These are phyloP conservation scores for Scaptomyza graminum DNA, from an alignment of 1,140 invertebrate genomes.

Conservation along the genomic window DNA sequence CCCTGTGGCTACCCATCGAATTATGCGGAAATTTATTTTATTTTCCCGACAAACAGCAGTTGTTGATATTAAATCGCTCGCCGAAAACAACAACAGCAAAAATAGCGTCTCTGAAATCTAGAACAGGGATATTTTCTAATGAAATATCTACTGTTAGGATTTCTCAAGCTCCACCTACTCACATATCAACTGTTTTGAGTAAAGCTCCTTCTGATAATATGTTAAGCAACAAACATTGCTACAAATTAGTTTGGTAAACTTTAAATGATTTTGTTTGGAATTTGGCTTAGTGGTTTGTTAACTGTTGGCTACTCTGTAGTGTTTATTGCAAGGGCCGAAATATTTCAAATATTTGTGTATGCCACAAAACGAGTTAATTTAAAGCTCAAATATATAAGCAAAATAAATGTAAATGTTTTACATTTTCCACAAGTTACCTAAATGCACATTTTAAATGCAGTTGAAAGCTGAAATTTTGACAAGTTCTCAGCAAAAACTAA, in stretches of 20 bases:
- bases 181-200: background rate
- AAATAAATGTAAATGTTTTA: no score
- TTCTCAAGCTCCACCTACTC: background rate
- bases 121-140: slow-evolving; percentile 5
- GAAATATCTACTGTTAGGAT: slow-evolving; percentile 10
- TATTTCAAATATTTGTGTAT: background rate
- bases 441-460: no score
- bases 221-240: slow-evolving; percentile 19
- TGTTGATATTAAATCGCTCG: slow-evolving; percentile 47
- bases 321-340: background rate
- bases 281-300: no score
- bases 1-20: slow-evolving; percentile 59
- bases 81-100: slow-evolving; percentile 1
- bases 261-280: background rate
- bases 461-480: no score
- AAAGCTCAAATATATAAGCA: background rate
- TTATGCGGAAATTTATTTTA: slow-evolving; percentile 68
- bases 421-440: no score
- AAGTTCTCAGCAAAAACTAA: no score
- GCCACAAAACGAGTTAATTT: background rate
- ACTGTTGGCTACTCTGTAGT: background rate
- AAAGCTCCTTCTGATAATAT: slow-evolving; percentile 16
- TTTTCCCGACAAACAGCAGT: slow-evolving; percentile 30
- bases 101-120: slow-evolving; percentile 32
- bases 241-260: background rate